These are phyloP conservation scores for Thalpophila matura DNA, from an alignment of 2,888 invertebrate genomes.

Conservation along the genomic window DNA sequence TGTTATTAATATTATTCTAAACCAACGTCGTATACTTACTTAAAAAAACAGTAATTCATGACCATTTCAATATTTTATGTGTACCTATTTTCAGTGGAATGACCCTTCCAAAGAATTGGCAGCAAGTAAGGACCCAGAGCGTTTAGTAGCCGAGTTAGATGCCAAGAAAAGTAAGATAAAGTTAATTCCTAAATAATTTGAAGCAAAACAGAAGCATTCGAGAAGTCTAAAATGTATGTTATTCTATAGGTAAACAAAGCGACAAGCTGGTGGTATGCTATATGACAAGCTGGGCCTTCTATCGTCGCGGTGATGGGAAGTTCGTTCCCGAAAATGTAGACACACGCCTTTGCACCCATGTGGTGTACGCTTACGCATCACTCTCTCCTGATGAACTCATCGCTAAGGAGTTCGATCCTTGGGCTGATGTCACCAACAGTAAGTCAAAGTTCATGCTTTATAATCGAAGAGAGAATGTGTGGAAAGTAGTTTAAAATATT, in stretches of 20 bases:
- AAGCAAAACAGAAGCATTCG: not conserved
- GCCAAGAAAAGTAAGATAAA: slow-evolving; percentile 78
- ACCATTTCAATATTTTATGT: too few species aligned
- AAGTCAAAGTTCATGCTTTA: slow-evolving; percentile 69
- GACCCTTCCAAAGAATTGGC: slow-evolving; percentile 68
- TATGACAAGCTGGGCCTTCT: slow-evolving; percentile 97
- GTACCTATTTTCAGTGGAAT: slow-evolving; percentile 79
- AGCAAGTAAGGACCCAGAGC: slow-evolving; percentile 69
- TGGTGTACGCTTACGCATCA: slow-evolving; percentile 97
- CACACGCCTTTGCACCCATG: slow-evolving; percentile 95
- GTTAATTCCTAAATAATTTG: not conserved
- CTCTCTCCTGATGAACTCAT: slow-evolving; percentile 95
- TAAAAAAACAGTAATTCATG: too few species aligned
- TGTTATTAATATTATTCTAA: not conserved
- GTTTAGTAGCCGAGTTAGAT: slow-evolving; percentile 68
- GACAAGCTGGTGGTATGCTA: slow-evolving; percentile 94
- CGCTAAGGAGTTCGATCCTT: slow-evolving; percentile 96
- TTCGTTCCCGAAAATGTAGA: slow-evolving; percentile 97
- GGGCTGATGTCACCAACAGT: slow-evolving; percentile 97
- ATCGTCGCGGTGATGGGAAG: slow-evolving; percentile 95
- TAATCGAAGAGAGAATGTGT: not conserved
- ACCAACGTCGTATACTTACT: too few species aligned
- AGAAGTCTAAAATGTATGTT: not conserved
- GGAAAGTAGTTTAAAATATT: too few species aligned
- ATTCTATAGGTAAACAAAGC: slow-evolving; percentile 77